phyloP scores from a whole-genome alignment of 2,113 vertebrate species.

The Takifugu flavidus region DNA sequence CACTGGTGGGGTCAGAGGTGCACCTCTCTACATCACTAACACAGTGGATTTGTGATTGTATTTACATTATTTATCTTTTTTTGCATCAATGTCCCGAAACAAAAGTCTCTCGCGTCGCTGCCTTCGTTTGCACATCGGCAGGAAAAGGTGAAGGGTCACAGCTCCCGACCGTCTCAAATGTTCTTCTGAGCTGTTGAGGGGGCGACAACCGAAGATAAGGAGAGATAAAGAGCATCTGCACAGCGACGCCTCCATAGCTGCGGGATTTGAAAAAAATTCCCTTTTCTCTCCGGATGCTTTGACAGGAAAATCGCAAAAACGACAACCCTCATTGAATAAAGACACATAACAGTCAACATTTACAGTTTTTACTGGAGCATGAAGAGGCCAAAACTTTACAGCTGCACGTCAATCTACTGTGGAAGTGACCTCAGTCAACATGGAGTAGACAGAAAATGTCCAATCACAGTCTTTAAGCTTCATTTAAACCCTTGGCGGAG shows the following conservation, averaged over 20 bases:
- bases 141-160: too few species aligned
- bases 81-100: conserved; percentile 46
- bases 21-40: conserved; percentile 6
- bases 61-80: conserved; percentile 30
- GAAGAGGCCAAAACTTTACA: conserved; percentile 10
- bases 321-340: conserved; percentile 66
- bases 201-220: too few species aligned
- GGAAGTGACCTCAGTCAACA: conserved; percentile 1
- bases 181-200: too few species aligned
- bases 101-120: conserved; percentile 14
- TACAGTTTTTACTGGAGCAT: conserved; percentile 15
- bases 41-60: conserved; percentile 11
- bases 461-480: background rate
- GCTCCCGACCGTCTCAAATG: too few species aligned
- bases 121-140: background rate
- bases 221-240: conserved; percentile 8
- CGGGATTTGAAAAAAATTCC: background rate
- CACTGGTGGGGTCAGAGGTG: conserved; percentile 24
- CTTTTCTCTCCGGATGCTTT: conserved; percentile 24
- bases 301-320: conserved; percentile 24
- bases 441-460: too few species aligned
- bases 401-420: conserved; percentile 9
- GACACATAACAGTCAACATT: conserved; percentile 41
- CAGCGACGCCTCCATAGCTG: background rate
- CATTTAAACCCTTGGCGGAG: background rate